Base-by-base conservation (phyloP, 2,888 invertebrate species). In the Nomada lathburiana region DNA sequence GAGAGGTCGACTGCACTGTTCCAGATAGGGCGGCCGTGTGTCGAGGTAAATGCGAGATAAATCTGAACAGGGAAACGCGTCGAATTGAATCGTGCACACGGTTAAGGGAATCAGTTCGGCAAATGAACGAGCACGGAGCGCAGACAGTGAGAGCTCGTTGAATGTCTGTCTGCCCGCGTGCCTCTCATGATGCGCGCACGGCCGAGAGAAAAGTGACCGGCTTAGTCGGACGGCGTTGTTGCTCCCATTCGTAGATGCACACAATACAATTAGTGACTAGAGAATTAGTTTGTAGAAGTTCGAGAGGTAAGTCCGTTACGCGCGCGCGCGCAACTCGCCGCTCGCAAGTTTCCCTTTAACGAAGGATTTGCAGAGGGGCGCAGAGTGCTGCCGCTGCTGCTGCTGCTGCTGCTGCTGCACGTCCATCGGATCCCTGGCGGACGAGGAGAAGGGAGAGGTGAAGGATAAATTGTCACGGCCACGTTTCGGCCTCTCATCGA, bases 171-270 rank as follows among this genome's bases (percentile, higher is more conserved):
- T 16, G 68, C 42, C 47, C 47, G 68, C 42, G 55, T 23, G 55
- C 20, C 26, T 42, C 53, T 7, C 52, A 20, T 16, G 29, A 36
- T 20, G 16, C 55, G 23, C 50, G 23, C 64, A 16, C 47, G 23
- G 42, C 26, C 13, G 44, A 70, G 70, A 52, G 70, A 71, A 73
- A 77, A 74, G 76, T 67, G 85, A 76, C 23, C 72, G 69, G 70
- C 62, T 57, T 82, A 59, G 84, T 76, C 80, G 75, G 76, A 80
- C 89, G 88, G 86, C 92, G 93, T 93, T 93, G 93, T 93, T 93
- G 93, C 93, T 93, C 93, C 93, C 93, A 93, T 92, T 89, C 82
- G 92, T 93, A 93, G 93, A 92, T 92, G 93, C 92, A 92, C 92
- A 93, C 93, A 90, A 90, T 89, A 83, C 85, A 83, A 90, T 91